These are phyloP conservation scores for Indicator maculatus DNA, from an alignment of 2,113 vertebrate species.

Conservation along the genomic window DNA sequence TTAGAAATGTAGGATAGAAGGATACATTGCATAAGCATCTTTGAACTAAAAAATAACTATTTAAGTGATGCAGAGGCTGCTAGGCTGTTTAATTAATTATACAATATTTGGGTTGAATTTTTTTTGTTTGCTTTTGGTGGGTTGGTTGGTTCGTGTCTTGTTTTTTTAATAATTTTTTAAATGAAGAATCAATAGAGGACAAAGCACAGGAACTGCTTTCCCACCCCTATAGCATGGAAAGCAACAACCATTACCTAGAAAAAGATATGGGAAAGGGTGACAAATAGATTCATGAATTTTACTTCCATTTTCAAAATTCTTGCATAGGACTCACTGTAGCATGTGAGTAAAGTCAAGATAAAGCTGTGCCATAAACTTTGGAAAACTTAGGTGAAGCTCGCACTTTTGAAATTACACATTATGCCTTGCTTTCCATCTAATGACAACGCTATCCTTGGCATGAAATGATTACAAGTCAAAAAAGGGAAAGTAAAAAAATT, in stretches of 20 bases:
- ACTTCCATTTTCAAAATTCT: not conserved
- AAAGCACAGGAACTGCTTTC: not conserved
- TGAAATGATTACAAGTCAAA: not conserved
- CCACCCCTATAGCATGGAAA: not conserved
- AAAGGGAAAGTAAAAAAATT: not conserved
- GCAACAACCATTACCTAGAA: not conserved
- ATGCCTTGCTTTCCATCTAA: not conserved
- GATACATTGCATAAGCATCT: not conserved
- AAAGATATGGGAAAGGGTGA: not conserved
- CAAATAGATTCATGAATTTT: not conserved
- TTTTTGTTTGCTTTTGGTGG: too few relatives aligned
- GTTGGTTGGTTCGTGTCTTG: too few relatives aligned
- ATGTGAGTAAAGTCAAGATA: not conserved
- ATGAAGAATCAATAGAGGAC: not conserved
- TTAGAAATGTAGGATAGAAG: not conserved
- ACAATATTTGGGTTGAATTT: not conserved
- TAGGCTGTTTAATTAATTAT: not conserved
- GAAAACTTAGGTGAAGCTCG: not conserved
- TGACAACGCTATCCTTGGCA: not conserved
- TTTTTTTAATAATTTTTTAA: not conserved
- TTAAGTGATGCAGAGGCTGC: not conserved
- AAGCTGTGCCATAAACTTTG: conserved; percentile 18
- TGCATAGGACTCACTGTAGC: not conserved
- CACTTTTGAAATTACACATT: not conserved
- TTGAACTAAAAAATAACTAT: not conserved